These are phyloP conservation scores for Sinocyclocheilus grahami DNA, from an alignment of 2,113 vertebrate genomes.

Conservation along the genomic window DNA sequence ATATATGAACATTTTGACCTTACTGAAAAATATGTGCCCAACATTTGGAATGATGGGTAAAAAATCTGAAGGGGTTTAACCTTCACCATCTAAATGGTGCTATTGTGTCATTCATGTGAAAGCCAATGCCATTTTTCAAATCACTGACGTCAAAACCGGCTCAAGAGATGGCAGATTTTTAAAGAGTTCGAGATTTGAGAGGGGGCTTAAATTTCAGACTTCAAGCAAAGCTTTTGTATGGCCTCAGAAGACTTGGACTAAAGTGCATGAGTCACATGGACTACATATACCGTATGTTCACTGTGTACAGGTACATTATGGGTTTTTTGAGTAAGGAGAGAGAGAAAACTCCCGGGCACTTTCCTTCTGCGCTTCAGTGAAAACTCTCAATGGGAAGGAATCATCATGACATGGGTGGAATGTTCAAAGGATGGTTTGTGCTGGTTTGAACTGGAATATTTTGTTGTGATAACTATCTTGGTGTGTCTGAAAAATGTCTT, in stretches of 20 bases:
- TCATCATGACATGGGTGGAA: constrained; percentile 95
- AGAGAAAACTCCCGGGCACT: constrained; percentile 80
- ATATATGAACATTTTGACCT: background rate
- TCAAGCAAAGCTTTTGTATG: too few species aligned
- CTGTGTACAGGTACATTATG: constrained; percentile 80
- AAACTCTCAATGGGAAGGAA: constrained; percentile 87
- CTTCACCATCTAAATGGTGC: background rate
- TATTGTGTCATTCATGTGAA: background rate
- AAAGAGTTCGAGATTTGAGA: background rate
- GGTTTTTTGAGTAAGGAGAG: constrained; percentile 89
- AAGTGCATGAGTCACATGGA: background rate
- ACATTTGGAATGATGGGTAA: background rate
- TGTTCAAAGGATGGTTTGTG: constrained; percentile 70
- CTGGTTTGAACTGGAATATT: background rate
- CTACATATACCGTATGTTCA: background rate
- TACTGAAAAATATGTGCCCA: background rate
- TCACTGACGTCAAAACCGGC: background rate
- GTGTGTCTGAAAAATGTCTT: background rate
- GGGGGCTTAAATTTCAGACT: background rate
- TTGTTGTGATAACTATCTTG: background rate
- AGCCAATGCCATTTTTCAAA: background rate
- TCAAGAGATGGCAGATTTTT: background rate
- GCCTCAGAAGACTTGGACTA: too few species aligned
- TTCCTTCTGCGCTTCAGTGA: constrained; percentile 95
- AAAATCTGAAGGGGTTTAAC: background rate